Evolutionary conservation across 2,888 invertebrate species (phyloP), one percentile per base, ranked within the genome.

Genomic region (Lordiphosa fenestrarum): DNA sequence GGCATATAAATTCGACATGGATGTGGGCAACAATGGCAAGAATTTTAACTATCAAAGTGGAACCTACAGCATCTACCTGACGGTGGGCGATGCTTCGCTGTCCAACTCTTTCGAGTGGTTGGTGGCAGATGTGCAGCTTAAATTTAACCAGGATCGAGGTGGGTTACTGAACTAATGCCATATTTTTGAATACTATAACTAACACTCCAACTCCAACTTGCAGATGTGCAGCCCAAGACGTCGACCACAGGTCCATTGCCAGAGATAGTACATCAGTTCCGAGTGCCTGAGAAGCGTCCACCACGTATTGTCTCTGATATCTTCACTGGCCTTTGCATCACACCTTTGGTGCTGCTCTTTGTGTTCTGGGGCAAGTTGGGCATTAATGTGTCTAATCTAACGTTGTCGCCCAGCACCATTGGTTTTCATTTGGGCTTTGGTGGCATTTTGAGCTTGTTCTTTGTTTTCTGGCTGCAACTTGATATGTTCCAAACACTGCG

Each of bases 401-500:
- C 95, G 9, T 87, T 94, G 55, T 92, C 94, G 23, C 89, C 94
- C 51, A 94, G 94, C 88, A 94, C 97, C n/a, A 88, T 98, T 44
- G 92, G 95, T 38, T 99, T 99, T 91, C 99, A 99, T 89, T 74
- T 94, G 2, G 96, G 98, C 57, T 92, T 99, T 38, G 96, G 94
- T 88, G 94, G 96, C 93, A 97, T 98, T 56, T 94, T 99, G 85
- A 92, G 91, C 0, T 92, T 99, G 53, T 99, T 98, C 91, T 94
- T 93, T 52, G 90, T 95, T 82, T 97, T 99, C 91, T 99, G 98
- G 98, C 90, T 97, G 75, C 92, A 94, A 87, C 91, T 99, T 78
- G 94, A 97, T 86, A 99, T 99, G 99, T 99, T 99, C 91, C 94
- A 95, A 72, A 98, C 99, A 13, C 91, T 98, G 81, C 95, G 96